phyloP scores from a whole-genome alignment of 2,113 vertebrate species.

The Scartelaos histophorus region DNA sequence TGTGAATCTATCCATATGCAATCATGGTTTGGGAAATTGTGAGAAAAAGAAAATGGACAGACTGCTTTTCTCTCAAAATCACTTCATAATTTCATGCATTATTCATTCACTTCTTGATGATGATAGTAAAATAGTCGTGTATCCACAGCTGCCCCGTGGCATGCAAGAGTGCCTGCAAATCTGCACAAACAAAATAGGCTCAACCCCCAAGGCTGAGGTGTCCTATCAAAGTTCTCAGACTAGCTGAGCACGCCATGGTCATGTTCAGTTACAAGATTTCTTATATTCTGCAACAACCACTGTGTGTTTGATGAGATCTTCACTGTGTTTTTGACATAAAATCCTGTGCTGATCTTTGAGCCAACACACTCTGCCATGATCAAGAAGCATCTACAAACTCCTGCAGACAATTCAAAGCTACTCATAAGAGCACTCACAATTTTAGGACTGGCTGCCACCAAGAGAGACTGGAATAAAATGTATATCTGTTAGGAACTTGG shows the following conservation, averaged over 20 bases:
- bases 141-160: too few relatives aligned
- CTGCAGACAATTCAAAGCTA: conserved; percentile 11
- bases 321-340: conserved; percentile 20
- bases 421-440: background rate
- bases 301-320: conserved; percentile 12
- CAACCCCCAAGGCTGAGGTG: too few relatives aligned
- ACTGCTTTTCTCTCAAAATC: conserved; percentile 1
- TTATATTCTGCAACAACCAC: conserved; percentile 26
- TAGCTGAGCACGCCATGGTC: conserved; percentile 23
- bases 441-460: background rate
- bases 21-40: conserved; percentile 16
- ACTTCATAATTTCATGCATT: background rate
- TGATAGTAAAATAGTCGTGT: background rate
- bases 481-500: background rate
- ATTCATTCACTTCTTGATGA: background rate
- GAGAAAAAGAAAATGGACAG: conserved; percentile 6
- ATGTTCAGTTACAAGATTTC: conserved; percentile 44
- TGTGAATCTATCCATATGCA: conserved; percentile 24
- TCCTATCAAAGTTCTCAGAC: conserved; percentile 19
- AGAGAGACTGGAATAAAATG: background rate
- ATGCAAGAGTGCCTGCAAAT: too few relatives aligned
- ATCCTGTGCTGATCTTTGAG: conserved; percentile 33
- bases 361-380: conserved; percentile 30
- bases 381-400: conserved; percentile 27
- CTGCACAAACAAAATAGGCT: too few relatives aligned